phyloP scores from a whole-genome alignment of 2,888 invertebrate species.

The Digitonthophagus gazella region DNA sequence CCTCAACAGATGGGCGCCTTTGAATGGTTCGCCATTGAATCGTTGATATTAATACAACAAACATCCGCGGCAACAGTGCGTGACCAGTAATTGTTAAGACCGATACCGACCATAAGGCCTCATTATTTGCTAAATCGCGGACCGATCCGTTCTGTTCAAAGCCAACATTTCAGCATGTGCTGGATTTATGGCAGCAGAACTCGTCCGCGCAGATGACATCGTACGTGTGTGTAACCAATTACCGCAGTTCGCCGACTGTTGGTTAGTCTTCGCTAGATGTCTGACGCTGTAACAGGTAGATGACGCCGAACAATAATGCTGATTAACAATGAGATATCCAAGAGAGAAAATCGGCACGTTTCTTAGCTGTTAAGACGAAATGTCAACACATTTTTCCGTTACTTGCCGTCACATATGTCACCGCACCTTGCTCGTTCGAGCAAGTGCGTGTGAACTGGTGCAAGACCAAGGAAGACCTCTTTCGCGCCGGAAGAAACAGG shows the following conservation, averaged over 20 bases:
- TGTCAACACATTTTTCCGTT: background rate
- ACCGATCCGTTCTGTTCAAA: background rate
- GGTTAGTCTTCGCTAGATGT: background rate
- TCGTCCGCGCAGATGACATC: slow-evolving; percentile 11
- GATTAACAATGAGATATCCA: background rate
- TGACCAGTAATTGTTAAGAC: background rate
- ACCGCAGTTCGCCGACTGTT: background rate
- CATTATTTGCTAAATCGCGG: background rate
- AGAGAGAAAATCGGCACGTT: background rate
- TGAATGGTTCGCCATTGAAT: background rate
- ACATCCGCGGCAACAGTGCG: background rate
- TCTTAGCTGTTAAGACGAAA: background rate
- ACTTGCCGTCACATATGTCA: slow-evolving; percentile 4
- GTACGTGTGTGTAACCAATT: slow-evolving; percentile 16
- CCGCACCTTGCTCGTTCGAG: slow-evolving; percentile 2
- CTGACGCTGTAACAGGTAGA: background rate
- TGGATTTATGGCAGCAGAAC: background rate
- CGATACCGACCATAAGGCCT: background rate
- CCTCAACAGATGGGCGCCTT: background rate
- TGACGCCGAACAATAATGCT: background rate
- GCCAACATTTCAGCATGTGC: background rate
- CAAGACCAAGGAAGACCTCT: slow-evolving; percentile 18
- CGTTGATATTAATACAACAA: background rate
- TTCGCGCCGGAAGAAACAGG: slow-evolving; percentile 45
- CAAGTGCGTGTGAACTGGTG: slow-evolving; percentile 4